A percentile compares a stretch with the other conserved stretches of the same genome.
phyloP scores from a whole-genome alignment of 2,113 vertebrate genomes.

The Myrmophylax atrothorax region DNA sequence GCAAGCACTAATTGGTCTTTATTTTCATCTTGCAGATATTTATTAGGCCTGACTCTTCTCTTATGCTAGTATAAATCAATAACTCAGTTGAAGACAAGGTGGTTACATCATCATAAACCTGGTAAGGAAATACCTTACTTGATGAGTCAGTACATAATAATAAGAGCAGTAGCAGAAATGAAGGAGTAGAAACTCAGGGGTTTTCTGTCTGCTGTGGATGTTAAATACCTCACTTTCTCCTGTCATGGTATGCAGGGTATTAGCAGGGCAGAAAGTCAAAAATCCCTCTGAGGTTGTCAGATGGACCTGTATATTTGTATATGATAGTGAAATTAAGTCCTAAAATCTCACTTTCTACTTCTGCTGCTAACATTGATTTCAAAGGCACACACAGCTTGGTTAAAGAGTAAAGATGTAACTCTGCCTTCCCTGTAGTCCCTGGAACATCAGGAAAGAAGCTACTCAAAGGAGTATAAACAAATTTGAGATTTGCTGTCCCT shows the following conservation, averaged over 20 bases:
- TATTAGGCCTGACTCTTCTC: neutral
- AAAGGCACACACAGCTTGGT: neutral
- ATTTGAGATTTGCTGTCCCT: neutral
- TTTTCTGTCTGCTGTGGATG: neutral
- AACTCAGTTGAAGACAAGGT: neutral
- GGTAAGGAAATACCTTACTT: neutral
- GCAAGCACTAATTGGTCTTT: constrained; percentile 20
- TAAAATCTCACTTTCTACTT: neutral
- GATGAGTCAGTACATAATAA: neutral
- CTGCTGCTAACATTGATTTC: constrained; percentile 25
- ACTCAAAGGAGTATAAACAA: neutral
- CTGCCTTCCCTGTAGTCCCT: neutral
- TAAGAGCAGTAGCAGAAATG: neutral
- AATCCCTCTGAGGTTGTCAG: neutral
- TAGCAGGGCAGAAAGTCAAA: neutral
- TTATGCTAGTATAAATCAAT: neutral
- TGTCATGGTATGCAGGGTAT: neutral
- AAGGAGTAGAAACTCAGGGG: neutral
- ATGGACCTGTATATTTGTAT: constrained; percentile 14
- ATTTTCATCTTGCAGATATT: neutral
- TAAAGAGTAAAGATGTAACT: neutral
- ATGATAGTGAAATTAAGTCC: constrained; percentile 24
- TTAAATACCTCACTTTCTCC: neutral
- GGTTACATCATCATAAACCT: neutral
- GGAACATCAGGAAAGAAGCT: neutral